Percentiles rank a stretch among this genome's conserved stretches.
Conservation (phyloP, 2,888 invertebrate genomes). For the Dione juno region DNA sequence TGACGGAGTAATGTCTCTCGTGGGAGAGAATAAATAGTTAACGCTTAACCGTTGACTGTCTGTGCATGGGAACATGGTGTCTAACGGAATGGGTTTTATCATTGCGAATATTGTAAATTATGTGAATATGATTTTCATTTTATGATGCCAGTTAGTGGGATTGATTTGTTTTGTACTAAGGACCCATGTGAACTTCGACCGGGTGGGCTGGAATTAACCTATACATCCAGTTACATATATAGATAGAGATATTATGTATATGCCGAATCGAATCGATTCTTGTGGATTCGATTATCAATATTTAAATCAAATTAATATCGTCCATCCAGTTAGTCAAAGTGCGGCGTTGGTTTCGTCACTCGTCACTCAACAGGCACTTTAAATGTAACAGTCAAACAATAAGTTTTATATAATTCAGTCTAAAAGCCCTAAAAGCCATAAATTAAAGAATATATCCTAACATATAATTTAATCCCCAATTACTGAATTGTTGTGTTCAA, state of each 20-base stretch:
- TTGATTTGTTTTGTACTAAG: background rate
- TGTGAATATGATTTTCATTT: conserved; percentile 3
- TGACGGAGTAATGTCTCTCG: conserved; percentile 41
- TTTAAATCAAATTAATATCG: no score
- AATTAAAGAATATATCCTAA: no score
- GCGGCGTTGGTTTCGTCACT: background rate
- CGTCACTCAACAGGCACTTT: no score
- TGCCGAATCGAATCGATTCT: no score
- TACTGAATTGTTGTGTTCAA: no score
- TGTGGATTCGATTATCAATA: no score
- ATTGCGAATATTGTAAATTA: conserved; percentile 27
- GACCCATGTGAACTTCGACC: background rate
- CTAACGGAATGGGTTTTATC: conserved; percentile 42
- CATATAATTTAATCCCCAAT: no score
- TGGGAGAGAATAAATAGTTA: conserved; percentile 44
- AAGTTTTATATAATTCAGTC: no score
- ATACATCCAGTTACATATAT: background rate
- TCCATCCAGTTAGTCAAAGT: no score
- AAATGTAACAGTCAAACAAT: no score
- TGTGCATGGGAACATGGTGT: conserved; percentile 44
- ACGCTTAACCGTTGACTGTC: conserved; percentile 48
- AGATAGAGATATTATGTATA: background rate
- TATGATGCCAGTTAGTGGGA: background rate
- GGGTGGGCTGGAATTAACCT: no score
- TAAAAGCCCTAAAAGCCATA: no score